Conservation (phyloP, 1,140 invertebrate species). For the Bombus waltoni region DNA sequence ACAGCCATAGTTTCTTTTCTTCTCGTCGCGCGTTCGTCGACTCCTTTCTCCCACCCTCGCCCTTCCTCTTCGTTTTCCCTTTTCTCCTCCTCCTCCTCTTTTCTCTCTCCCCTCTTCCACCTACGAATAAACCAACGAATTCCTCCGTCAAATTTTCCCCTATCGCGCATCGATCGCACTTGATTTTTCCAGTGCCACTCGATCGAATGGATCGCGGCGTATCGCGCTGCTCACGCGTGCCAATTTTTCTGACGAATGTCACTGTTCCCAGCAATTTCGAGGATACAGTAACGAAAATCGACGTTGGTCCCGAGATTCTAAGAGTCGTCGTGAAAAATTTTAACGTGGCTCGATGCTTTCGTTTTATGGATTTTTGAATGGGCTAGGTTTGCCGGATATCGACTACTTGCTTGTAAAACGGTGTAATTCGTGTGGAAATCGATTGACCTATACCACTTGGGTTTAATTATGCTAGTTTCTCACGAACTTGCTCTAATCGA, state of each 20-base stretch:
- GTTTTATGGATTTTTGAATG: too few relatives aligned
- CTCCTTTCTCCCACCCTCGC: conserved; percentile 17
- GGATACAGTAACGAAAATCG: neutral
- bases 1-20: conserved; percentile 81
- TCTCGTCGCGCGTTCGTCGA: conserved; percentile 56
- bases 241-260: conserved; percentile 6
- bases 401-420: too few relatives aligned
- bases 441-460: too few relatives aligned
- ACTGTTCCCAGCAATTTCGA: neutral
- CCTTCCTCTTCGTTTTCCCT: conserved; percentile 18
- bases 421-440: too few relatives aligned
- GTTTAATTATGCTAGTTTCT: too few relatives aligned
- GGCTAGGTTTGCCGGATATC: too few relatives aligned
- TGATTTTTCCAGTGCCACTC: neutral
- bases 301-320: too few relatives aligned
- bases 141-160: neutral
- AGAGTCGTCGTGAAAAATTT: too few relatives aligned
- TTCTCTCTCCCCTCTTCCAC: neutral
- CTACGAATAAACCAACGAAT: neutral
- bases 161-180: neutral
- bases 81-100: neutral
- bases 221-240: neutral
- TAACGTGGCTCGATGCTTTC: too few relatives aligned
- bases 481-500: too few relatives aligned
- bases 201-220: neutral